Conservation (phyloP, 2,113 vertebrate species). For the Pristiophorus japonicus region DNA sequence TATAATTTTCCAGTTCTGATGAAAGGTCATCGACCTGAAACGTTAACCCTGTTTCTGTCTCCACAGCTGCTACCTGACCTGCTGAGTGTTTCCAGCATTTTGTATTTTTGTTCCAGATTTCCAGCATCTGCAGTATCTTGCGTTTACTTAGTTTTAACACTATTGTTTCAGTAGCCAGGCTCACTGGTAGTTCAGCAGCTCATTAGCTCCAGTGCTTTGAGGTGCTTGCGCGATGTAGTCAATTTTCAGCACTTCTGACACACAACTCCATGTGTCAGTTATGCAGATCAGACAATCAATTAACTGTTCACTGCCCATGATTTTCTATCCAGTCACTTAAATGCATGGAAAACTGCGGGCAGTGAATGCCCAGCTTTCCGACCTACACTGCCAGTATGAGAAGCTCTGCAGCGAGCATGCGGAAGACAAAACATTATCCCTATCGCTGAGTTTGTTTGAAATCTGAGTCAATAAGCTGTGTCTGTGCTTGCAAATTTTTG, state of each 20-base stretch:
- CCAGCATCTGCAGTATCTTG: not conserved
- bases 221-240: not conserved
- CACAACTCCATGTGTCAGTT: not conserved
- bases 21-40: not conserved
- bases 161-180: not conserved
- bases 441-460: not conserved
- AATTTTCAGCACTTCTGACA: not conserved
- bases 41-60: not conserved
- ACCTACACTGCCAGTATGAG: not conserved
- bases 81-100: not conserved
- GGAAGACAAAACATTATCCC: not conserved
- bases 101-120: not conserved
- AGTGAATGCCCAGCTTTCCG: not conserved
- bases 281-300: not conserved
- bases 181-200: not conserved
- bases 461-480: not conserved
- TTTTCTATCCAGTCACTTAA: not conserved
- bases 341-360: not conserved
- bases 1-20: not conserved
- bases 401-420: not conserved
- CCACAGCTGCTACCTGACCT: not conserved
- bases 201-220: not conserved
- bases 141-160: not conserved
- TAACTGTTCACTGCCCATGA: not conserved
- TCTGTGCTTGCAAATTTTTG: not conserved